Base-by-base conservation (phyloP, 2,113 vertebrate genomes). In the Plotosus lineatus region DNA sequence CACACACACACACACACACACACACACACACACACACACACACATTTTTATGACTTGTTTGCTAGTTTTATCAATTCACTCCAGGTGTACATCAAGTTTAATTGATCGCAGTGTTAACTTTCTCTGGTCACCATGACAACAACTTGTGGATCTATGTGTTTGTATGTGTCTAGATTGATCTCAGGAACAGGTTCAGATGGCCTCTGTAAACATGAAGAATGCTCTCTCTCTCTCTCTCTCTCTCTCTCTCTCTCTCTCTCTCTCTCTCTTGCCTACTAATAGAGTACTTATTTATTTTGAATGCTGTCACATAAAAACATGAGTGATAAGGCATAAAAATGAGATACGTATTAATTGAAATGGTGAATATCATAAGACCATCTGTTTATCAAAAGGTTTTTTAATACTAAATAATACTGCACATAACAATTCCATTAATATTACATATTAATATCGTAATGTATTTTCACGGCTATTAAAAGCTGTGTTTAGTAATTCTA, bases 61-160 rank as follows among this genome's bases (percentile, higher is more conserved):
- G 28, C 42, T 15, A 69, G 36, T 65, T 80, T 84, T 73, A 77
- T 84, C 78, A 77, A 46, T 72, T 68, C 17, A 56, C 73, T 68
- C 26, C 72, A 76, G 53, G 50, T 80, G 50, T 63, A 42, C 33
- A 19, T 80, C 73, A 31, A 78, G 28, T 73, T 78, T 65, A 76
- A 85, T 82, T 80, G 77, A 85, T 76, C 79, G 84, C 71, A 82
- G 33, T 36, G 15, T 55, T 63, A 14, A 36, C 73, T 77, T 79
- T 79, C 40, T 68, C 46, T 77, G 36, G 84, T 83, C 76, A 60
- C 77, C 77, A 80, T 80, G 55, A 80, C 74, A 72, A 72, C 63
- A 73, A 63, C 56, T 42, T 21, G 31, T n/a, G 19, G 71, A 28
- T 65, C 72, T 36, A 2, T 60, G 38, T 82, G 58, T 21, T 46